Evolutionary conservation across 2,113 vertebrate species (phyloP), one percentile per base, ranked within the genome.

Genomic region (Mustela nigripes): DNA sequence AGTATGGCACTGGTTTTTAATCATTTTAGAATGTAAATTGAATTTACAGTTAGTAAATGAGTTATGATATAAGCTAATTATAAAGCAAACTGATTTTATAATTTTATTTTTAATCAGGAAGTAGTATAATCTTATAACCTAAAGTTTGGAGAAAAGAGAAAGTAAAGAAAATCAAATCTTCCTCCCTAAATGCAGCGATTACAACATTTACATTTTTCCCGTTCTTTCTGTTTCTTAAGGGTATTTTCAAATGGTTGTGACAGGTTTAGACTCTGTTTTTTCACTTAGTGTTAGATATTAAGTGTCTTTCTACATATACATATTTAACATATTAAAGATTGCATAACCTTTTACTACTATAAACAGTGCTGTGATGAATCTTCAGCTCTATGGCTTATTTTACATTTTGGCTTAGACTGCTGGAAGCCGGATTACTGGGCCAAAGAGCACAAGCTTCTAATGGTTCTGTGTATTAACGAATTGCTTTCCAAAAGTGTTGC

Each of bases 281-380:
- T 82, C 12, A 79, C 12, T 67, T 71, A 53, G n/a, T 84, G 42
- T 88, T 78, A 45, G 45, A 65, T 84, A 71, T 42, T 87, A 86
- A 67, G 22, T 50, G 7, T 86, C 82, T 95, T 58, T 89, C 53
- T 90, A 21, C 62, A 19, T 74, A 79, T 92, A 74, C 39, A 90
- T 90, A 92, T 96, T 96, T 97, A 95, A 93, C 28, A 62, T 53
- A 92, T 90, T 95, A 94, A 96, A 84, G n/a, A 53, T 96, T 90
- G 28, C 74, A 84, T 79, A 93, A 93, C 16, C 15, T 65, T 82
- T 92, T 56, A 71, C 48, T 42, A 62, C 94, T 83, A 87, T 69
- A 94, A 93, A 87, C 56, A 90, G 26, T 42, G 19, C 62, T 94
- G 22, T 87, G 87, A 92, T 94, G 87, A 92, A 74, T 88, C 84